These are phyloP conservation scores for Pharmacophagus antenor DNA, from an alignment of 2,888 invertebrate genomes.

Conservation along the genomic window DNA sequence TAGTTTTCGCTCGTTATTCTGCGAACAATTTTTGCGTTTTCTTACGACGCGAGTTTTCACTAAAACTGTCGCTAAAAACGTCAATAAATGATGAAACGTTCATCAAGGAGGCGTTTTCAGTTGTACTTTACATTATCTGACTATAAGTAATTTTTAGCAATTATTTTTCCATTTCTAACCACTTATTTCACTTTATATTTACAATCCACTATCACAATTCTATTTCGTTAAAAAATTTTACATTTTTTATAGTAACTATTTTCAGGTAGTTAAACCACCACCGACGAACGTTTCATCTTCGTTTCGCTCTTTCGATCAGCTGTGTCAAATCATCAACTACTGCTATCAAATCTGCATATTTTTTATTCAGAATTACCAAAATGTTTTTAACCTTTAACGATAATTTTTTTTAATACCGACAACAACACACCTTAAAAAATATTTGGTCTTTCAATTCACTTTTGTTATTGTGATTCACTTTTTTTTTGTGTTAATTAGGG, in stretches of 20 bases:
- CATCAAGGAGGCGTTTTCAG: constrained; percentile 48
- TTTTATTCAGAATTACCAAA: constrained; percentile 15
- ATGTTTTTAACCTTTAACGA: background rate
- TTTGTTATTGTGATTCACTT: constrained; percentile 31
- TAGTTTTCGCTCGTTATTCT: constrained; percentile 22
- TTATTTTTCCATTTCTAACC: constrained; percentile 25
- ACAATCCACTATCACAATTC: background rate
- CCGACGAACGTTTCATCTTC: constrained; percentile 57
- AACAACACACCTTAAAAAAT: constrained; percentile 39
- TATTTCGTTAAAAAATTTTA: too few relatives aligned
- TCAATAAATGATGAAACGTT: constrained; percentile 68
- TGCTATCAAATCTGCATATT: constrained; percentile 8
- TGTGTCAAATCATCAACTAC: constrained; percentile 42
- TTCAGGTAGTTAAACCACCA: constrained; percentile 29
- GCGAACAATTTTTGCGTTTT: constrained; percentile 52
- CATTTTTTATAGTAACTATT: too few relatives aligned
- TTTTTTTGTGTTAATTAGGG: constrained; percentile 41
- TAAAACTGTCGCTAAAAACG: constrained; percentile 52
- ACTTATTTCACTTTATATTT: constrained; percentile 25
- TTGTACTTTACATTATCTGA: background rate
- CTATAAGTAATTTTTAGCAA: background rate
- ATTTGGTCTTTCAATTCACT: constrained; percentile 30
- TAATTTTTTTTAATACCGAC: constrained; percentile 4
- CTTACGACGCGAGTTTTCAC: constrained; percentile 58
- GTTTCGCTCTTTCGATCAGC: constrained; percentile 56